Conservation (phyloP, 2,888 invertebrate species). For the Erynnis tages region DNA sequence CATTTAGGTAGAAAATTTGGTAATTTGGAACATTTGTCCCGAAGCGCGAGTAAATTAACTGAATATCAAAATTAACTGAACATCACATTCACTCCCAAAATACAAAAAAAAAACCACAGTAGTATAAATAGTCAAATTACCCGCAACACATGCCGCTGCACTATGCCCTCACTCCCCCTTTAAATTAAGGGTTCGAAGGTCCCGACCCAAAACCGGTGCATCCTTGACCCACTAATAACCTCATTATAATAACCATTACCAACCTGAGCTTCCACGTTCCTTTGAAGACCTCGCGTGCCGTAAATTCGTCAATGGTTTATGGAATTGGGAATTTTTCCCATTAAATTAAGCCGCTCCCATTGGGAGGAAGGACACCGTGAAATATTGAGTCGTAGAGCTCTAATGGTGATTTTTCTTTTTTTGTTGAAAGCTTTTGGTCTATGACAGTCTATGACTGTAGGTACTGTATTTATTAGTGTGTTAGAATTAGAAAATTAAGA, state of each 20-base stretch:
- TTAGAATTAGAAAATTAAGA: no score
- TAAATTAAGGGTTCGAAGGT: conserved; percentile 3
- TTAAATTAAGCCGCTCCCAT: conserved; percentile 10
- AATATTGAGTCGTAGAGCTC: neutral
- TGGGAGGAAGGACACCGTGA: neutral
- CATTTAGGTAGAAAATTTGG: no score
- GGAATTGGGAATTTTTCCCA: conserved; percentile 24
- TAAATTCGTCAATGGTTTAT: conserved; percentile 46
- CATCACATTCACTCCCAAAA: no score
- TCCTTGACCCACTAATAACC: conserved; percentile 24
- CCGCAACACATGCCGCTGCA: conserved; percentile 6
- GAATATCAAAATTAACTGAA: no score
- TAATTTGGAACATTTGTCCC: no score
- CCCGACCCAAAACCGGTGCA: conserved; percentile 2
- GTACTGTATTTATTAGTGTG: no score
- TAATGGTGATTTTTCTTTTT: neutral
- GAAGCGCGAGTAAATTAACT: no score
- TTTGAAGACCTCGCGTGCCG: conserved; percentile 43
- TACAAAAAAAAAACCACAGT: neutral
- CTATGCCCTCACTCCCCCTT: neutral
- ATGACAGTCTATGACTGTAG: no score
- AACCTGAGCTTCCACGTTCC: conserved; percentile 29
- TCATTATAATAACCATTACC: conserved; percentile 22
- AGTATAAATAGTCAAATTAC: neutral
- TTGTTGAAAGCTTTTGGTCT: neutral